phyloP scores from a whole-genome alignment of 2,888 invertebrate species.

The Mycalesis mineus region DNA sequence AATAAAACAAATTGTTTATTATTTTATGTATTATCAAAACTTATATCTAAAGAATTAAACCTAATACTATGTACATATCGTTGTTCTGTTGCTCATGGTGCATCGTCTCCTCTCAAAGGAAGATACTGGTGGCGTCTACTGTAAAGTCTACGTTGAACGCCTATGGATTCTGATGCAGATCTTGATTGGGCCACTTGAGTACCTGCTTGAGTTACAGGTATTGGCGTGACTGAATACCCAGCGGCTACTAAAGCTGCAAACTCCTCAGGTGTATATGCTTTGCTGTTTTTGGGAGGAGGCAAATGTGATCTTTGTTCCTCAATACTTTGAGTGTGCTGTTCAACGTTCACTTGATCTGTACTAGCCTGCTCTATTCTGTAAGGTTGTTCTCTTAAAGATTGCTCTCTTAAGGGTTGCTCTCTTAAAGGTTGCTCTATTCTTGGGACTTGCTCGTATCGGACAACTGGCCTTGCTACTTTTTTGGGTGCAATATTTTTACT shows the following conservation, averaged over 20 bases:
- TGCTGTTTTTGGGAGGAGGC: constrained; percentile 72
- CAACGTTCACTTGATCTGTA: constrained; percentile 44
- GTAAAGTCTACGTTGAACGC: constrained; percentile 38
- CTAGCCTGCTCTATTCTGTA: constrained; percentile 38
- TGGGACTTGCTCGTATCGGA: constrained; percentile 39
- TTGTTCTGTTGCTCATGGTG: constrained; percentile 53
- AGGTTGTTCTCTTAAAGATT: constrained; percentile 33
- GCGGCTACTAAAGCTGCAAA: constrained; percentile 71
- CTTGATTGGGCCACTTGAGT: constrained; percentile 60
- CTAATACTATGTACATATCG: constrained; percentile 57
- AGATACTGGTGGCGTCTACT: constrained; percentile 64
- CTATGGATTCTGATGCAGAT: constrained; percentile 49
- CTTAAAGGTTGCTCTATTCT: constrained; percentile 32
- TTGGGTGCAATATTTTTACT: constrained; percentile 62
- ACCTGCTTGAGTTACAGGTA: constrained; percentile 58
- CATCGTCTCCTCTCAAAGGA: constrained; percentile 67
- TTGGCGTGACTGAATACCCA: constrained; percentile 71
- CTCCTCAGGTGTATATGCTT: constrained; percentile 73
- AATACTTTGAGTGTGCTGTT: constrained; percentile 54
- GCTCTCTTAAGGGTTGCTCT: constrained; percentile 34
- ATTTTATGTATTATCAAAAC: constrained; percentile 22
- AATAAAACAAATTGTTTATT: constrained; percentile 2
- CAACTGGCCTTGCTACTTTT: constrained; percentile 48
- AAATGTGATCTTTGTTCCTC: constrained; percentile 63
- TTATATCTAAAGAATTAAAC: constrained; percentile 51